Conservation (phyloP, 2,113 vertebrate genomes). For the Carassius gibelio region DNA sequence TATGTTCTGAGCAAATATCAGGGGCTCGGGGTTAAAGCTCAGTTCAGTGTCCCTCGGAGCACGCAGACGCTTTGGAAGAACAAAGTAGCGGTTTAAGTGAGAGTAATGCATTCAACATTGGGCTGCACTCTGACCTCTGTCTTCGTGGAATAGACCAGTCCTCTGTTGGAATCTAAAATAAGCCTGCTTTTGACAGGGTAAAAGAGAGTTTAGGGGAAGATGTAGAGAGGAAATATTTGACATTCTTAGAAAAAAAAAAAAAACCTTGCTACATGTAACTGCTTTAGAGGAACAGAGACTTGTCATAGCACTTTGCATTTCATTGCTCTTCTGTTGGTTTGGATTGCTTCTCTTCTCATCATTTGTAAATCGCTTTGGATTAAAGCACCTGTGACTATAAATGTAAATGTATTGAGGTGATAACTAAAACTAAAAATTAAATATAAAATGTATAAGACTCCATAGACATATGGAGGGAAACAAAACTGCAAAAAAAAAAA, state of each 20-base stretch:
- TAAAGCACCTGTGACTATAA: too few species aligned
- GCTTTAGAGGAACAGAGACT: too few species aligned
- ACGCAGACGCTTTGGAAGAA: conserved; percentile 15
- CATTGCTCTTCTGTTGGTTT: too few species aligned
- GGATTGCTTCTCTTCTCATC: too few species aligned
- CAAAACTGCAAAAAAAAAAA: too few species aligned
- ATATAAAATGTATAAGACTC: not conserved
- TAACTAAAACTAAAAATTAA: not conserved
- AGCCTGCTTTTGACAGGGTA: not conserved
- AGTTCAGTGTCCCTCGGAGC: conserved; percentile 34
- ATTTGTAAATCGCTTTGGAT: too few species aligned
- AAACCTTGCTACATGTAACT: not conserved
- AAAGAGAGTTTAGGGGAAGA: not conserved
- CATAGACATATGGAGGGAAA: not conserved
- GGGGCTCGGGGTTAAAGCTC: conserved; percentile 29
- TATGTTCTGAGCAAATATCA: conserved; percentile 45
- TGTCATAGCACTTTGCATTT: too few species aligned
- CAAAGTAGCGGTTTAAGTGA: conserved; percentile 36
- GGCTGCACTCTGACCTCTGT: conserved; percentile 28
- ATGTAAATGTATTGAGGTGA: too few species aligned
- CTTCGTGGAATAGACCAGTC: not conserved
- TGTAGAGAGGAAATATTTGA: not conserved
- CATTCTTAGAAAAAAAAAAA: not conserved
- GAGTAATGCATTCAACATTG: conserved; percentile 20
- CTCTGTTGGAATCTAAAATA: conserved; percentile 42